Base-by-base conservation (phyloP, 2,888 invertebrate species). In the Epicampocera succincta region DNA sequence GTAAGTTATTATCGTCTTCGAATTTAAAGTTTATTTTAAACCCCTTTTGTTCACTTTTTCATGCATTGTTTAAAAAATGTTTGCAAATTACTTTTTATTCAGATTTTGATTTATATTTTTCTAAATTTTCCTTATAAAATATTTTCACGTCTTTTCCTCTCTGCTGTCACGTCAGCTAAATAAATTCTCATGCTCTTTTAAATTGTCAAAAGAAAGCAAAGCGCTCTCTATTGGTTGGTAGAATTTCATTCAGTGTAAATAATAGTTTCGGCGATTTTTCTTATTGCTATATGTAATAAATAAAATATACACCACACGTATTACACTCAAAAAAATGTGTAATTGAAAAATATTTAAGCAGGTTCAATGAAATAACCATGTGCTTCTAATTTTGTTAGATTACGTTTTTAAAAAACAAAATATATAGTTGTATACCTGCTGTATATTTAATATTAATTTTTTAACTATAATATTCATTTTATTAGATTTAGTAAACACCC, bases 161-260 rank as follows among this genome's bases (percentile, higher is more conserved):
- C 78, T 40, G 69, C 68, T 77, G 77, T 77, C 78, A 78, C 78
- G 78, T 78, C 78, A 78, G 50, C 78, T 78, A 72, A 72, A 71
- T 58, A 77, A 69, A 50, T 65, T 69, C 69, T 76, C 69, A 44
- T 29, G n/a, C 42, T 76, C 63, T 58, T 46, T 56, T 0, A 21
- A 65, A 50, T 11, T 66, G 48, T 50, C 75, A 75, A 58, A 50
- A 13, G 1, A 13, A n/a, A 3, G 1, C 40, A 42, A 3, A 42
- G n/a, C 25, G 42, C 52, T 19, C 50, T 61, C 44, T 63, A n/a
- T n/a, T 33, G 42, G 29, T 3, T 3, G 54, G 21, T 40, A 80
- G 69, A 21, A 46, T 25, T 19, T 13, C 25, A 52, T n/a, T 29
- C 2, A 12, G 17, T 58, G 11, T 1, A 0, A 12, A 12, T n/a